phyloP scores from a whole-genome alignment of 2,888 invertebrate species.

The Heteropelma amictum region DNA sequence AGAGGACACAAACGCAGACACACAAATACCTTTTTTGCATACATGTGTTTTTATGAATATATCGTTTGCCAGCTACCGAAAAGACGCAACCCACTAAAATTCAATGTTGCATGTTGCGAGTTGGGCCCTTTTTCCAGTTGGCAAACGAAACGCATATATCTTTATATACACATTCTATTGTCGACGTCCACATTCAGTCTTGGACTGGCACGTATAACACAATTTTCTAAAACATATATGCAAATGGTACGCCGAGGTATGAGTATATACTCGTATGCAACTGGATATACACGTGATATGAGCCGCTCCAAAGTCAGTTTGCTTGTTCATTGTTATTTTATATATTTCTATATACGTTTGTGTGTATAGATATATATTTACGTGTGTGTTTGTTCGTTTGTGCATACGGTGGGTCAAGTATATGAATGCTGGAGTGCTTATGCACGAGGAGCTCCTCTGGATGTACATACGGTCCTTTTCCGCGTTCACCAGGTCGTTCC shows the following conservation, averaged over 20 bases:
- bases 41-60: neutral
- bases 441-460: neutral
- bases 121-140: neutral
- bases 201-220: slow-evolving; percentile 10
- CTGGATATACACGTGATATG: slow-evolving; percentile 15
- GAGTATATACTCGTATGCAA: slow-evolving; percentile 36
- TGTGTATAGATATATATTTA: neutral
- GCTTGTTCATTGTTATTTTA: neutral
- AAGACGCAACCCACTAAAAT: neutral
- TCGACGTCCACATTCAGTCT: neutral
- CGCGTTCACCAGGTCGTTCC: neutral
- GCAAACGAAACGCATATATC: neutral
- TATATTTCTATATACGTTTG: neutral
- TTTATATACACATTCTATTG: neutral
- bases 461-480: neutral
- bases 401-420: neutral
- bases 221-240: slow-evolving; percentile 17
- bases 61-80: neutral
- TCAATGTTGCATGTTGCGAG: neutral
- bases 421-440: neutral
- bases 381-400: neutral
- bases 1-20: neutral
- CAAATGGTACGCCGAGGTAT: slow-evolving; percentile 42
- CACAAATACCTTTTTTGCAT: no score
- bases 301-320: slow-evolving; percentile 10